A percentile compares a stretch with the other conserved stretches of the same genome.
Evolutionary conservation across 2,113 vertebrate species (phyloP).

Genomic region (Brevimyrus niger): DNA sequence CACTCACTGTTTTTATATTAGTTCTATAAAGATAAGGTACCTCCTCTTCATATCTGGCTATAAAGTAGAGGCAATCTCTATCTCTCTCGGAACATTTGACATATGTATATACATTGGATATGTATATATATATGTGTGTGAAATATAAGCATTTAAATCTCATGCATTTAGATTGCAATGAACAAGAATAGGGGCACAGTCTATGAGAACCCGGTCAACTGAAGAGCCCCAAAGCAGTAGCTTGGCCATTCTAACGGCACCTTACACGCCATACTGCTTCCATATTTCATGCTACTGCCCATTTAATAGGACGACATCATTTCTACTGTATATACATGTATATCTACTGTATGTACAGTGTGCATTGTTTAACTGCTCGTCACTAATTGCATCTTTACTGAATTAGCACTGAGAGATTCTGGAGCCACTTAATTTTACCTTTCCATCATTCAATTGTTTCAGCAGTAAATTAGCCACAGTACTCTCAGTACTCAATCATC

Average conservation of each 20-base stretch:
- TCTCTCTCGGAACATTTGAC: not conserved
- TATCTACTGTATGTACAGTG: not conserved
- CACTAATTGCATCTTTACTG: not conserved
- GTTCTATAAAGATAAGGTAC: slow-evolving; percentile 19
- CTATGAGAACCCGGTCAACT: not conserved
- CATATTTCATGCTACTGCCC: not conserved
- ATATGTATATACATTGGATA: not conserved
- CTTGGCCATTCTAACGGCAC: not conserved
- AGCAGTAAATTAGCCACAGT: not conserved
- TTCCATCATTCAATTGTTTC: not conserved
- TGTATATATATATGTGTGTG: slow-evolving; percentile 4
- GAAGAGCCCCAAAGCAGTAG: not conserved
- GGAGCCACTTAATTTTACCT: not conserved
- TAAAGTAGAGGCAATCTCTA: not conserved
- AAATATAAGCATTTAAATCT: not conserved
- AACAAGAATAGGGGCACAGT: not conserved
- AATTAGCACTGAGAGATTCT: not conserved
- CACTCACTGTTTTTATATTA: slow-evolving; percentile 11
- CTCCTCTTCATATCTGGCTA: slow-evolving; percentile 38
- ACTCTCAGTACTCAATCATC: not conserved
- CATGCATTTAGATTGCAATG: not conserved
- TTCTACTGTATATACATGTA: not conserved
- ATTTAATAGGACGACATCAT: not conserved
- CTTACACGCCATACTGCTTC: not conserved
- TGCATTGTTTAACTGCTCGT: not conserved